Percentiles rank a stretch among this genome's conserved stretches.
Evolutionary conservation across 2,888 invertebrate species (phyloP).

Genomic region (Lutraria lutraria): DNA sequence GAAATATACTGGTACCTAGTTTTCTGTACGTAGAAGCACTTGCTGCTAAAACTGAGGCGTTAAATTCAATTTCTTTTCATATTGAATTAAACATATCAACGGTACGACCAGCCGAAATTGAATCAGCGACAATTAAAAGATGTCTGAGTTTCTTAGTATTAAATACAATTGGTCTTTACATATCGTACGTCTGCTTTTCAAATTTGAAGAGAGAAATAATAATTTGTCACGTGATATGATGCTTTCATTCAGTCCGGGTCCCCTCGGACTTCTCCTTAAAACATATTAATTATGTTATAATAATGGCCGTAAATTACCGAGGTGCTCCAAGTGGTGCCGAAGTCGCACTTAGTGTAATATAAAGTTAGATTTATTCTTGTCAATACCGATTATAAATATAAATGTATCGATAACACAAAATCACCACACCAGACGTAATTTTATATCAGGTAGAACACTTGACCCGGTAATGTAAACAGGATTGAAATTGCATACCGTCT

Average conservation of each 20-base stretch:
- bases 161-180: background rate
- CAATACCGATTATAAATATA: background rate
- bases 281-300: background rate
- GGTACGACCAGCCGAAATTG: no score
- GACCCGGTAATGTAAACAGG: conserved; percentile 29
- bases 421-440: conserved; percentile 38
- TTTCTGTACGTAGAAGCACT: background rate
- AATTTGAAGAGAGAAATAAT: background rate
- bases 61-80: background rate
- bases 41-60: background rate
- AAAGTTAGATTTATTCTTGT: background rate
- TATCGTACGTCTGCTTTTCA: background rate
- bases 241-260: background rate
- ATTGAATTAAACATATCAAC: background rate
- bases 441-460: conserved; percentile 33
- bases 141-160: no score
- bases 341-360: background rate
- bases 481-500: background rate
- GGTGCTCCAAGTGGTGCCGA: background rate
- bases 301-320: background rate
- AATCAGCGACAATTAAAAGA: no score
- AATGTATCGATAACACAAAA: conserved; percentile 15
- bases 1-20: background rate
- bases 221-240: background rate
- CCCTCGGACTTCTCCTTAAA: background rate